Conservation (phyloP, 1,140 invertebrate species). For the Scaptomyza hsui region DNA sequence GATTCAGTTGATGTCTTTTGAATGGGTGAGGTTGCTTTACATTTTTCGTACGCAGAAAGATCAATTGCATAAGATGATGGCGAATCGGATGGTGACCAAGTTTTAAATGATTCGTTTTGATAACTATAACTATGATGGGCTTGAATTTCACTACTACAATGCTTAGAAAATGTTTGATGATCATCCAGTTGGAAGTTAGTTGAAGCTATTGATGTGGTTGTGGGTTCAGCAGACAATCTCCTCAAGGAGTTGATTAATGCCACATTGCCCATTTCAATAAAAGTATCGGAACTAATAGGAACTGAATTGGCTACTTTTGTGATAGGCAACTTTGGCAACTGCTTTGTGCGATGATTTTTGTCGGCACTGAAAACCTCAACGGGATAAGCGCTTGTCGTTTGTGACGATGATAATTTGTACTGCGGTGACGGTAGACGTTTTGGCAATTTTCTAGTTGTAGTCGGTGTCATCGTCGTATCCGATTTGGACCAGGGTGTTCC, state of each 20-base stretch:
- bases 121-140: too few species aligned
- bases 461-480: slow-evolving; percentile 7
- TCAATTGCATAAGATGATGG: slow-evolving; percentile 1
- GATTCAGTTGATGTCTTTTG: not conserved
- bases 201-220: not conserved
- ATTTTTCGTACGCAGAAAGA: not conserved
- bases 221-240: too few species aligned
- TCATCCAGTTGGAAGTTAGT: not conserved
- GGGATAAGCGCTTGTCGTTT: too few species aligned
- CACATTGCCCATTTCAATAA: too few species aligned
- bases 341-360: slow-evolving; percentile 56
- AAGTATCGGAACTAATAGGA: slow-evolving; percentile 20
- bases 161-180: not conserved
- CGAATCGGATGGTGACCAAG: slow-evolving; percentile 3
- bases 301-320: slow-evolving; percentile 15
- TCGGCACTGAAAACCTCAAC: not conserved
- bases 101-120: slow-evolving; percentile 2
- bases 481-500: not conserved
- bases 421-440: slow-evolving; percentile 68
- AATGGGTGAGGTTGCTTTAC: not conserved
- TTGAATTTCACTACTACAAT: not conserved
- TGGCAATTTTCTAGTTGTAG: slow-evolving; percentile 79
- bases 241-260: too few species aligned
- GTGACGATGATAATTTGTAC: slow-evolving; percentile 32
- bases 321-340: slow-evolving; percentile 65